Percentiles rank a stretch among this genome's conserved stretches.
These are phyloP conservation scores for Melanotaenia parkinsoni DNA, from an alignment of 2,797 vertebrate genomes.

Conservation along the genomic window DNA sequence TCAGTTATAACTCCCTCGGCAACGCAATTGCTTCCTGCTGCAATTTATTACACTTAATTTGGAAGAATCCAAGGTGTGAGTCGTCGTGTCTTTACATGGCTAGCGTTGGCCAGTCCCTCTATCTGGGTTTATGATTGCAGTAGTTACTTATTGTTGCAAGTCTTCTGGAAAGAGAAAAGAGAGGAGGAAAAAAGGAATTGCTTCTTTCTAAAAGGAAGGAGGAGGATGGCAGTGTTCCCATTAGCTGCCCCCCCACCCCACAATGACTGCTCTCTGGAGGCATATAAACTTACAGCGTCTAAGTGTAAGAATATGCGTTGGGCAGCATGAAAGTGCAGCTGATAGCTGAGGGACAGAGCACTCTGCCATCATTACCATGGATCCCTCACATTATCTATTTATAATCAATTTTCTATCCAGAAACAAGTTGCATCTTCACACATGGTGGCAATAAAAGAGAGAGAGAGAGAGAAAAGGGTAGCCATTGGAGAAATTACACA, in stretches of 20 bases:
- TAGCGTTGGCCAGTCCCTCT: constrained; percentile 17
- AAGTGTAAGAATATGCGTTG: constrained; percentile 51
- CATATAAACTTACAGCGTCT: constrained; percentile 72
- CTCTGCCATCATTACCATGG: constrained; percentile 45
- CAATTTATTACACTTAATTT: constrained; percentile 77
- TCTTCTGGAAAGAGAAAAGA: constrained; percentile 35
- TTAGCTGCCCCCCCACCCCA: constrained; percentile 49
- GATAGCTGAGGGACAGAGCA: constrained; percentile 57
- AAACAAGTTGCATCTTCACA: constrained; percentile 31
- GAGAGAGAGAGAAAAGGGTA: neutral
- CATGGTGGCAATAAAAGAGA: constrained; percentile 11
- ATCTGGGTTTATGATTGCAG: constrained; percentile 46
- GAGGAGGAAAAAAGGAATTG: neutral
- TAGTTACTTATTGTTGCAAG: constrained; percentile 48
- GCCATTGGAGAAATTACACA: constrained; percentile 44
- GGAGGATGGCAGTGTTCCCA: constrained; percentile 65
- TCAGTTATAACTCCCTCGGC: constrained; percentile 80
- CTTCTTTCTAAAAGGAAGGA: constrained; percentile 54
- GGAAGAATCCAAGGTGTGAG: constrained; percentile 74
- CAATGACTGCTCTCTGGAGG: constrained; percentile 56
- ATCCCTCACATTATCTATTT: constrained; percentile 61
- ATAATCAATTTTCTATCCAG: constrained; percentile 70
- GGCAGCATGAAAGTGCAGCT: constrained; percentile 66
- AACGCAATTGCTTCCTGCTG: constrained; percentile 74
- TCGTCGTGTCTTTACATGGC: constrained; percentile 31